Conservation (phyloP, 30 jellyfish, hydroid and myxozoan species). For the Rhopilema esculentum region DNA sequence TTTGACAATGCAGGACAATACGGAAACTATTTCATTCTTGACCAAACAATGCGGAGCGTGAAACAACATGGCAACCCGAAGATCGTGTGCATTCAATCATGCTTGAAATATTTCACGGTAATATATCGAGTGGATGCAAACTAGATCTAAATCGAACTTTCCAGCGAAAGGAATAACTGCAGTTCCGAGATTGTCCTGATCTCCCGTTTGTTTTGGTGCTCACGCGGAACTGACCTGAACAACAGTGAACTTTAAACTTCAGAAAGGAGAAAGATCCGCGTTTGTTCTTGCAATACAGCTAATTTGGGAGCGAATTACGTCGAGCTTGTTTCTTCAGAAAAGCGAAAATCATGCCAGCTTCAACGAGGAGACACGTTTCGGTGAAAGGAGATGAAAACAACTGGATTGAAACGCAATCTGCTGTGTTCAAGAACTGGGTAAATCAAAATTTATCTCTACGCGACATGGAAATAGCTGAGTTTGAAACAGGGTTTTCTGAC, state of each 20-base stretch:
- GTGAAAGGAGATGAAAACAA: conserved; percentile 93
- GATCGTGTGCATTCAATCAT: conserved; percentile 13
- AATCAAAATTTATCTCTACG: conserved; percentile 78
- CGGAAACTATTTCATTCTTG: conserved; percentile 15
- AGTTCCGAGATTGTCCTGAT: no score
- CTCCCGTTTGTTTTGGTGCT: not conserved
- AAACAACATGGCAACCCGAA: conserved; percentile 10
- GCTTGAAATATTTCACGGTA: not conserved
- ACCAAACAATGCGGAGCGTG: conserved; percentile 11
- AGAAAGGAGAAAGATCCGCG: not conserved
- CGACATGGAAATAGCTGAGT: conserved; percentile 72
- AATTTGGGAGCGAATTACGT: not conserved
- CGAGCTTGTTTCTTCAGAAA: not conserved
- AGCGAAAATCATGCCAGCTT: not conserved
- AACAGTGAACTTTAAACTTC: not conserved
- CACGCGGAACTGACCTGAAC: not conserved
- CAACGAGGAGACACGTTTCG: conserved; percentile 62
- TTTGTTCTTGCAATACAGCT: no score
- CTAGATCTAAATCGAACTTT: not conserved
- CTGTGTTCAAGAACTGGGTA: conserved; percentile 98
- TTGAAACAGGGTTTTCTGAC: conserved; percentile 94
- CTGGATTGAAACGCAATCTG: conserved; percentile 97
- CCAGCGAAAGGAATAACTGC: not conserved
- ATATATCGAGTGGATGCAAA: not conserved
- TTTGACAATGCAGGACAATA: conserved; percentile 16